Base-by-base conservation (phyloP, 2,888 invertebrate genomes). In the Cylindroiulus punctatus region DNA sequence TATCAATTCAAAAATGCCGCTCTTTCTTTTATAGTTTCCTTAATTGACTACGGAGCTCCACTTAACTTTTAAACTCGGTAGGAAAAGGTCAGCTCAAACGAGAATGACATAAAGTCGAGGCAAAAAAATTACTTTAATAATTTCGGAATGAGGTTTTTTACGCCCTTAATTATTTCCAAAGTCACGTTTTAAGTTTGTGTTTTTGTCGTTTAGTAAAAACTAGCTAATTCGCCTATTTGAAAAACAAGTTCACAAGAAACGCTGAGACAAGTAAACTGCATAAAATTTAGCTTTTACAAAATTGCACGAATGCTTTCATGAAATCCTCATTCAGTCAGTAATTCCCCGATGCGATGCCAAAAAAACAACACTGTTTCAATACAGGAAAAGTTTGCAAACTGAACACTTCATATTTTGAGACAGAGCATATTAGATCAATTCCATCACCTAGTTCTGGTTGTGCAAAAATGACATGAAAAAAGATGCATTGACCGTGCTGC, bases 1-100 rank as follows among this genome's bases (percentile, higher is more conserved):
- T 14, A 30, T 12, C 26, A 76, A 76, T 76, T 76, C 76, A 30
- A 76, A 76, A 76, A 76, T 76, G 76, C 76, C 76, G 76, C 76
- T 30, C 30, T 76, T 76, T 14, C 12, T 30, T 76, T 76, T 76
- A 76, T 76, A 30, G 76, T 30, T 76, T 30, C 30, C 76, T 76
- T 76, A 76, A 76, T 30, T 30, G 30, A 76, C 26, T 65, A 26
- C 65, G 26, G 26, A 10, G 26, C 22, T 65, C 65, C 14, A 26
- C 10, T 76, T 14, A 76, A 76, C 76, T 76, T 76, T 76, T 76
- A 1, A 76, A 76, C 76, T 76, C 30, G 26, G 30, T 30, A 76
- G 26, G 12, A 30, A 76, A 26, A 30, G 76, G 76, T 76, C 76
- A 76, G 26, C 30, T 76, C 17, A 30, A 30, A 76, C 76, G 30